Base-by-base conservation (phyloP, 1,140 invertebrate species). In the Sycophila sp. region DNA sequence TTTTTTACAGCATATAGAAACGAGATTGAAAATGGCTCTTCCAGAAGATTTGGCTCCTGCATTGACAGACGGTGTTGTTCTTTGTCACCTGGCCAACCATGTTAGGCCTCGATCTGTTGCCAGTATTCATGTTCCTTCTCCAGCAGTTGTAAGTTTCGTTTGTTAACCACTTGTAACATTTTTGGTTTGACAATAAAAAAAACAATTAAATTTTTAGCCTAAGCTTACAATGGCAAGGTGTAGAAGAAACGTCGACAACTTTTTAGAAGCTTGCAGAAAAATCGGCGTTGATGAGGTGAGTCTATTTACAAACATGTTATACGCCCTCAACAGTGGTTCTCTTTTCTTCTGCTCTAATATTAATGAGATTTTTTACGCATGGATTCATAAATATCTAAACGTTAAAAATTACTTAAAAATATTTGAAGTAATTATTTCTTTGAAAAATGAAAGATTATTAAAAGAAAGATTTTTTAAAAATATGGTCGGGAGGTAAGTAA, bases 191-290 rank as follows among this genome's bases (percentile, higher is more conserved):
- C 30, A 28, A 30, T 45, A 58, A 53, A 32, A 59, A 26, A 40
- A 42, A n/a, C 38, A 59, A 49, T 24, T n/a, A 47, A 58, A n/a
- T 28, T 79, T 81, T 89, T 84, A 97, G 96, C 95, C 96, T 51
- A 97, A 97, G 83, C 85, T 98, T 68, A 95, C 96, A 22, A 93
- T 96, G 91, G 94, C 96, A 10, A 91, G 96, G 79, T 97, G 95
- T 88, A 89, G 96, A 78, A 89, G 94, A 79, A 98, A 98, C 86
- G 96, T 98, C 15, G 96, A 98, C 80, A 98, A 98, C 86, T 98
- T 98, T 81, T 86, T 98, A 71, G 94, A 97, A 78, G 96, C 96
- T 15, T 98, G 96, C 87, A 89, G 94, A 68, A 94, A 91, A 83
- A 96, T 98, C 75, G 96, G 96, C 38, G 95, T 98, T 13, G 92